A percentile compares a stretch with the other conserved stretches of the same genome.
phyloP scores from a whole-genome alignment of 2,113 vertebrate genomes.

The Apodemus speciosus region DNA sequence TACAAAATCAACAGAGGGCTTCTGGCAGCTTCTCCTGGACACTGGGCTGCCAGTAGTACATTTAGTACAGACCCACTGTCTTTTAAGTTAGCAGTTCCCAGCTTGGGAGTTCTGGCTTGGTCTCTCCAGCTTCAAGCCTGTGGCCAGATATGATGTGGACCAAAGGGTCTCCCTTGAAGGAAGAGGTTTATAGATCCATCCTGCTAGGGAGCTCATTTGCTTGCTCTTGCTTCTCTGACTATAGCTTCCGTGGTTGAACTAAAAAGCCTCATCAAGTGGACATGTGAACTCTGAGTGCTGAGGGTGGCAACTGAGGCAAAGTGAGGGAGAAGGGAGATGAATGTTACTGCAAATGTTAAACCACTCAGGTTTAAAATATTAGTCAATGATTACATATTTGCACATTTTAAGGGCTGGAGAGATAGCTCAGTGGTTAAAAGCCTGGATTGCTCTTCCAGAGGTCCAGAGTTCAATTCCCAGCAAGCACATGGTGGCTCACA shows the following conservation, averaged over 20 bases:
- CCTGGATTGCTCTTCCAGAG: too few relatives aligned
- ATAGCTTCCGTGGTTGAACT: neutral
- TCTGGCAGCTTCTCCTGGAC: slow-evolving; percentile 60
- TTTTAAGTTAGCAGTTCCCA: neutral
- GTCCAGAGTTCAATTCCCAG: too few relatives aligned
- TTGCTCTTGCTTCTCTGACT: neutral
- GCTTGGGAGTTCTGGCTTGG: neutral
- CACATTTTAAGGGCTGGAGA: slow-evolving; percentile 74
- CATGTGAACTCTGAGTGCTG: neutral
- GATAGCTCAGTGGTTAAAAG: too few relatives aligned
- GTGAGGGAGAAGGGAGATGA: slow-evolving; percentile 65
- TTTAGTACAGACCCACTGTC: neutral
- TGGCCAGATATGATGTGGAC: neutral
- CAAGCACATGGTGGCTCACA: too few relatives aligned
- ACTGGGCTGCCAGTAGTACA: neutral
- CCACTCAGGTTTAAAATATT: slow-evolving; percentile 81
- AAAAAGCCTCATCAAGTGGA: neutral
- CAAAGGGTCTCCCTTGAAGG: neutral
- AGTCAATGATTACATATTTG: slow-evolving; percentile 86
- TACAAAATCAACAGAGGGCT: slow-evolving; percentile 59
- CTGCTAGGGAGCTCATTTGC: neutral
- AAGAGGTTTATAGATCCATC: neutral
- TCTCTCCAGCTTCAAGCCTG: neutral
- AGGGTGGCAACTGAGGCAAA: neutral
- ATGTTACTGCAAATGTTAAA: slow-evolving; percentile 80